Base-by-base conservation (phyloP, 92 coral and sea anemone genomes). In the Umimayanthus chanpuru region DNA sequence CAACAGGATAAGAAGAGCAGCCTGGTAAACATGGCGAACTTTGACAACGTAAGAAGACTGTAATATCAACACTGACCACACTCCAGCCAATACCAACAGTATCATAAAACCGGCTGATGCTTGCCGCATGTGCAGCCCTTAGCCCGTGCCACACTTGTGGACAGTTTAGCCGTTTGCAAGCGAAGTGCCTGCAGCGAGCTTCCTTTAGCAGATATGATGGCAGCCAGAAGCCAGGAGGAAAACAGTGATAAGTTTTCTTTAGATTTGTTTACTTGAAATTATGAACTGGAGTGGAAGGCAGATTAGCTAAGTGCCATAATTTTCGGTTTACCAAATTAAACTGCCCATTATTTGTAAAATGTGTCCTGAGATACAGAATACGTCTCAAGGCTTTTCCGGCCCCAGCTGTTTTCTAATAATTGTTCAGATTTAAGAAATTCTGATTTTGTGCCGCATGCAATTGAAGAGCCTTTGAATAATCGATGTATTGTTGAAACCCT, bases 361-460 rank as follows among this genome's bases (percentile, higher is more conserved):
- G 83, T 26, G 70, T 79, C 44, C 83, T 79, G 47, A 79, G 83
- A 55, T 79, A 55, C 7, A 53, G 71, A 56, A 55, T 79, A 30
- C 44, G 47, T 53, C 83, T 79, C 83, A 79, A 79, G 83, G 83
- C 83, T 56, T 79, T 79, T 79, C 91, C 92, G 23, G 40, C 64
- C 44, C 55, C 80, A 61, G 90, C 86, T 77, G 71, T 78, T 92
- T 53, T 41, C 40, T 76, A 90, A 89, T 75, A 89, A 87, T 39
- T 12, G 76, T 67, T 85, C 92, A 28, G 65, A 88, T 8, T 43
- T 81, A 20, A 86, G 58, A 64, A 73, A 92, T 55, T 58, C 90
- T 7, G 88, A 65, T 39, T 92, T 92, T 85, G 90, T 85, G 7
- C 76, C 61, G 41, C 81, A 80, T 26, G 93, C 91, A 28, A 89